Conservation (phyloP, 2,888 invertebrate genomes). For the Poecilus cupreus region DNA sequence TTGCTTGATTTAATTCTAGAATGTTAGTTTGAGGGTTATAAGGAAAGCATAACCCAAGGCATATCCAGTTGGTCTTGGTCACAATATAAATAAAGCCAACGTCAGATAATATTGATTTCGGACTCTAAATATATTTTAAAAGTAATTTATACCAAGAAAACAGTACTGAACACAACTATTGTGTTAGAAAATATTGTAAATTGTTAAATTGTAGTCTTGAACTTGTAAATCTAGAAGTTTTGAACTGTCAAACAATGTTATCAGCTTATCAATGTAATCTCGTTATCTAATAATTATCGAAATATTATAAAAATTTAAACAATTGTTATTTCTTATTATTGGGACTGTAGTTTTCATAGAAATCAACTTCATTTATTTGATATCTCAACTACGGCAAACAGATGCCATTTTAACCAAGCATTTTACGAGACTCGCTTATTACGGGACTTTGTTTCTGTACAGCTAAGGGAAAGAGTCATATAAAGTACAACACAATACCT, state of each 20-base stretch:
- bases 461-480: background rate
- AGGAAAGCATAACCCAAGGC: conserved; percentile 57
- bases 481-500: conserved; percentile 52
- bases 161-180: background rate
- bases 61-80: conserved; percentile 66
- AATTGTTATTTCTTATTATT: background rate
- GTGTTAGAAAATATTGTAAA: background rate
- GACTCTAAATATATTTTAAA: conserved; percentile 58
- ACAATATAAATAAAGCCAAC: conserved; percentile 70
- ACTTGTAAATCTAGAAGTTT: background rate
- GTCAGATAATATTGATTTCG: conserved; percentile 69
- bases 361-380: background rate
- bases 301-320: background rate
- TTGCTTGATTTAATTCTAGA: conserved; percentile 22
- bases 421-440: conserved; percentile 27
- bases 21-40: conserved; percentile 20
- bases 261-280: background rate
- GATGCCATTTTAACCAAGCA: conserved; percentile 57
- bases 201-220: background rate
- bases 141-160: conserved; percentile 24
- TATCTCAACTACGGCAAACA: conserved; percentile 35
- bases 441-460: background rate
- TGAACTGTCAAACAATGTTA: conserved; percentile 40
- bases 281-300: conserved; percentile 2
- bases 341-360: background rate